Conservation (phyloP, 2,113 vertebrate genomes). For the Cettia cetti region DNA sequence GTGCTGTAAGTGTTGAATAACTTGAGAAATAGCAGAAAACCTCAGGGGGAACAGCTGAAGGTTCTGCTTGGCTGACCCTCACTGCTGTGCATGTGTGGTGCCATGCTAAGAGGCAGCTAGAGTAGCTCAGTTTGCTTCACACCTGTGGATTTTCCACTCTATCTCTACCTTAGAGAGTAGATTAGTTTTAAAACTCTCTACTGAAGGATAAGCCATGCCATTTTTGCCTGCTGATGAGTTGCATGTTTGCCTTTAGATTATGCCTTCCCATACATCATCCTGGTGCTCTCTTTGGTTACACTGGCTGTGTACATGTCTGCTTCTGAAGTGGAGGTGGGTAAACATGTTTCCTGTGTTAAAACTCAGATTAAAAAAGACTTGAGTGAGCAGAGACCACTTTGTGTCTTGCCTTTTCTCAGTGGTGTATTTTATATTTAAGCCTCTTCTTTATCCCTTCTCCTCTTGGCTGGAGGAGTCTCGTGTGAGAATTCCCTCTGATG, state of each 20-base stretch:
- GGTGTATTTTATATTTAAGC: not conserved
- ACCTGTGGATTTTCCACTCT: not conserved
- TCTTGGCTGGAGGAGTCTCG: not conserved
- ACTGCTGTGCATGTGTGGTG: not conserved
- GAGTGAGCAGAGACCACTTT: not conserved
- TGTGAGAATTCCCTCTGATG: not conserved
- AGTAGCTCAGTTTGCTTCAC: not conserved
- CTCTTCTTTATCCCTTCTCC: not conserved
- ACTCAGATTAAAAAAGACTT: not conserved
- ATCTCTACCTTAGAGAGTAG: too few species aligned
- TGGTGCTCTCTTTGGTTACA: slow-evolving; percentile 92
- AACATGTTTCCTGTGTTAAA: not conserved
- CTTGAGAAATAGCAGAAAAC: not conserved
- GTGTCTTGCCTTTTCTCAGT: not conserved
- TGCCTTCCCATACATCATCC: slow-evolving; percentile 94
- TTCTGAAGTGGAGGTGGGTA: slow-evolving; percentile 93
- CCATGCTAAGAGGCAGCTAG: not conserved
- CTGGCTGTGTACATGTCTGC: slow-evolving; percentile 97
- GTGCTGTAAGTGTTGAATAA: not conserved
- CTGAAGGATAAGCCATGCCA: not conserved
- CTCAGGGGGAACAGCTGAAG: not conserved
- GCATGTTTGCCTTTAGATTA: slow-evolving; percentile 80
- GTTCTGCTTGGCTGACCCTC: not conserved
- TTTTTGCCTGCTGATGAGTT: not conserved
- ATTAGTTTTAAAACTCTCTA: not conserved